Evolutionary conservation across 2,888 invertebrate species (phyloP), one percentile per base, ranked within the genome.

Genomic region (Leptinotarsa rubiginosa): DNA sequence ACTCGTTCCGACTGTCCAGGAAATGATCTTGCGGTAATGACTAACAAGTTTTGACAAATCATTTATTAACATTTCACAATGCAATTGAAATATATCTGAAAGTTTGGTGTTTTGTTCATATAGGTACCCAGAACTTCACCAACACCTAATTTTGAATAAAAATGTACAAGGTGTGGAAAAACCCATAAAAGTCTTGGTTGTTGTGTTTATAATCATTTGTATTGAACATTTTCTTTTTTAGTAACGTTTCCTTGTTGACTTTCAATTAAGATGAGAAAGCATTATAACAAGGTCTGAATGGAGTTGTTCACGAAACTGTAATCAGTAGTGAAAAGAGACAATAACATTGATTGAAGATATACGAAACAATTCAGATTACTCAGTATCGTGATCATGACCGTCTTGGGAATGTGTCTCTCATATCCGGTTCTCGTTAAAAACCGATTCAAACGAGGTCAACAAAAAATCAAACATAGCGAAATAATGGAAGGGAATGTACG

Each of bases 401-500:
- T 52, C 52, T 52, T 52, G 12, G 18, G 52, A 52, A 52, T 52
- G 52, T 52, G 52, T 52, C 52, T 12, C 18, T n/a, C 52, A 18
- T 52, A 52, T 52, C 52, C 52, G 52, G 52, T 52, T 52, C 52
- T 52, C 52, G n/a, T 52, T 52, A 18, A 18, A 18, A 52, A 52
- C n/a, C 18, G 52, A 52, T 52, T 18, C 18, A 18, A 52, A 52
- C 52, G 18, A 52, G 52, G 52, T 52, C 52, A 52, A 52, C 18
- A 52, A 52, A 18, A 12, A 52, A 18, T 52, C 18, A 18, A 52
- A n/a, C 18, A 18, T 18, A 18, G 52, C 41, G 52, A 18, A 52
- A 52, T 52, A 18, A 52, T 52, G 52, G 12, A 52, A 18, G 18
- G 18, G 52, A 52, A 52, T 12, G 18, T n/a, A 52, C 13, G 18